Evolutionary conservation across 2,113 vertebrate species (phyloP).

Genomic region (Tragelaphus buxtoni): DNA sequence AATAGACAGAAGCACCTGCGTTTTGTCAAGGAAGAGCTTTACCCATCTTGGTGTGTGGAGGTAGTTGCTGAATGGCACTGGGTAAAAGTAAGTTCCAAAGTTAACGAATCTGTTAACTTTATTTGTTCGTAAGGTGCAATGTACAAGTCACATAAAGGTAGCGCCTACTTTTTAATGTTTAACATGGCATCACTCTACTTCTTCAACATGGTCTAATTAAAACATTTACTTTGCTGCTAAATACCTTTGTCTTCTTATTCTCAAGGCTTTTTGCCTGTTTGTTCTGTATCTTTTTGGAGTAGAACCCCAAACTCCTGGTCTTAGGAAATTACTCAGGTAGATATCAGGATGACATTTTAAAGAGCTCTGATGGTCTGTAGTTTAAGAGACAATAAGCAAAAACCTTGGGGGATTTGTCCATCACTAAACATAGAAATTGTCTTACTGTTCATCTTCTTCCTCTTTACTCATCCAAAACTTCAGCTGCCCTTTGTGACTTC

Average conservation of each 20-base stretch:
- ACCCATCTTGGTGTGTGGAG: constrained; percentile 91
- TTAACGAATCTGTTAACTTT: constrained; percentile 19
- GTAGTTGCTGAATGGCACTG: constrained; percentile 92
- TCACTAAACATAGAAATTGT: background rate
- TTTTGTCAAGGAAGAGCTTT: constrained; percentile 92
- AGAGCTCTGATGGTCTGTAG: background rate
- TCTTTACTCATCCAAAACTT: background rate
- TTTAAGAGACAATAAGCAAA: background rate
- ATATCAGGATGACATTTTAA: background rate
- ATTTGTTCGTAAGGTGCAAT: background rate
- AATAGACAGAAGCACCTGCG: constrained; percentile 91
- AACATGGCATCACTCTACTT: background rate
- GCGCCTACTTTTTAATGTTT: background rate
- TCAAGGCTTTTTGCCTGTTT: background rate
- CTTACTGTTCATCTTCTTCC: background rate
- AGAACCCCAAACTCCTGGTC: background rate
- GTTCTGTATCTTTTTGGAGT: background rate
- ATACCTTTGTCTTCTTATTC: background rate
- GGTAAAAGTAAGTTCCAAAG: constrained; percentile 90
- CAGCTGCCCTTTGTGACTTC: background rate
- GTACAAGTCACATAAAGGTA: background rate
- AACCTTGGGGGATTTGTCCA: background rate
- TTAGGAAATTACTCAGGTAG: background rate
- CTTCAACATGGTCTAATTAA: constrained; percentile 5
- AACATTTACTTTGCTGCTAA: background rate